Percentiles rank a stretch among this genome's conserved stretches.
phyloP scores from a whole-genome alignment of 2,888 invertebrate genomes.

The Zeuzera pyrina region DNA sequence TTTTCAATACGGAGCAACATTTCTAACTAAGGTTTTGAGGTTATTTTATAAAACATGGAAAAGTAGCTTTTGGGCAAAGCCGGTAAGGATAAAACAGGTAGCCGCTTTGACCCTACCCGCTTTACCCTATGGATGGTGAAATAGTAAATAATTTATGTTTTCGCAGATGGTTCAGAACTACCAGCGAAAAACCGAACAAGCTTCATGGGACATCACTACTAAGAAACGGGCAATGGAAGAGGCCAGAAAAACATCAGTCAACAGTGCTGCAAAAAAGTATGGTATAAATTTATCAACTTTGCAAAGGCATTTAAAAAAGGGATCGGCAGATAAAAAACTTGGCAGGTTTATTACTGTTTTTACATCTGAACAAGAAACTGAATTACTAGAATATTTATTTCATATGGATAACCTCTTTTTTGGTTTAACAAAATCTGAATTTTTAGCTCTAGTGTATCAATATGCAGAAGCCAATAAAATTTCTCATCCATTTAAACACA shows the following conservation, averaged over 20 bases:
- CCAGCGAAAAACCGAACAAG: neutral
- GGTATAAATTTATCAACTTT: neutral
- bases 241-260: neutral
- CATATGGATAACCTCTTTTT: constrained; percentile 13
- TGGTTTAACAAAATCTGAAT: constrained; percentile 9
- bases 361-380: constrained; percentile 6
- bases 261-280: neutral
- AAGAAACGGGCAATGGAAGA: neutral
- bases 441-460: constrained; percentile 9
- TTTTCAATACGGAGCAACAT: no score
- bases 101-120: neutral
- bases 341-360: neutral
- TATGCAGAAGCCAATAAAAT: constrained; percentile 6
- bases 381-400: constrained; percentile 12
- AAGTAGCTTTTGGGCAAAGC: neutral
- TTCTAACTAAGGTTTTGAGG: constrained; percentile 1
- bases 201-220: neutral
- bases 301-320: neutral
- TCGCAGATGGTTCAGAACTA: neutral
- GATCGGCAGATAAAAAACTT: no score
- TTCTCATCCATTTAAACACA: constrained; percentile 2
- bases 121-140: neutral
- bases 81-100: neutral
- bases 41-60: neutral
- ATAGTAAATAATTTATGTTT: neutral